Base-by-base conservation (phyloP, 2,113 vertebrate genomes). In the Toxotes jaculatrix region DNA sequence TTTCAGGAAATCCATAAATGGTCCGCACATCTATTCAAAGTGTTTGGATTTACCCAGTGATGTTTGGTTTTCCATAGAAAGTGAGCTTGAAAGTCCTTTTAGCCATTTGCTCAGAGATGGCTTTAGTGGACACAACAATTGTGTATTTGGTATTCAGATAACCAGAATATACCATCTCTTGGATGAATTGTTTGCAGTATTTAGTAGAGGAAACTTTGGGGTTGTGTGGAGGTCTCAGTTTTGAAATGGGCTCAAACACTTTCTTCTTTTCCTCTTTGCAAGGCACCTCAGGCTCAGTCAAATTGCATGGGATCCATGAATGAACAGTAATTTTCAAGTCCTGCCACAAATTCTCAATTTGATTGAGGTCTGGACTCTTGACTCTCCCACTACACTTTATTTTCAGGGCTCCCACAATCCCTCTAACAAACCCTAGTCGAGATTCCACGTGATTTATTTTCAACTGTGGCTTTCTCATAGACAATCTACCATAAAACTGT, bases 301-400 rank as follows among this genome's bases (percentile, higher is more conserved):
- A 56, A 57, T 42, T 42, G 10, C 47, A 31, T 3, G 5, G 4
- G 4, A 9, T 38, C 21, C 13, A 14, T 55, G 61, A 65, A 36
- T 75, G 34, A 55, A 55, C 62, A 43, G 36, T 56, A 19, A 60
- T 56, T 68, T 68, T 69, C 19, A 49, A n/a, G 80, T 77, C 62
- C 43, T 53, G 17, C 13, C 51, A 77, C 34, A 51, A 51, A 65
- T 71, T 71, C 42, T 57, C 32, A 66, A 19, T 71, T 55, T 64
- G n/a, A 82, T 76, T 82, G 11, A 0, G 0, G 59, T 40, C 47
- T 70, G 16, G 17, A 77, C n/a, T 47, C 14, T 38, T 47, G 40
- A 16, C 40, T 70, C 27, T 51, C n/a, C 19, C 12, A 7, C 21
- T n/a, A 49, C 40, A 34, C 47, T 77, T 34, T 56, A 56, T 27